phyloP scores from a whole-genome alignment of 2,888 invertebrate genomes.

The Drosophila diplacantha region DNA sequence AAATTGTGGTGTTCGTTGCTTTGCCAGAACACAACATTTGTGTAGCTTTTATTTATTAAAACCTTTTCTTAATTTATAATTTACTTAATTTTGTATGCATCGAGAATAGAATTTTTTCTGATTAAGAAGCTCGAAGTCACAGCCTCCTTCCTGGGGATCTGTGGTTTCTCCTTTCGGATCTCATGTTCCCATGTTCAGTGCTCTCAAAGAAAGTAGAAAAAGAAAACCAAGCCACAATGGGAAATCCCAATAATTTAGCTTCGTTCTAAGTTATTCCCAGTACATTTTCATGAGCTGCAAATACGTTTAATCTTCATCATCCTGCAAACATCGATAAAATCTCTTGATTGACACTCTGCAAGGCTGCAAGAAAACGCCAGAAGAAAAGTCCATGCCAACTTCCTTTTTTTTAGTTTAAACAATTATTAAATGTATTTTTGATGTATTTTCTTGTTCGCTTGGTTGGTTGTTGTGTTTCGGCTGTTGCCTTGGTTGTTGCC shows the following conservation, averaged over 20 bases:
- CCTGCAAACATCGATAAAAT: background rate
- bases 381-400: no score
- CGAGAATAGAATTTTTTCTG: background rate
- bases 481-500: constrained; percentile 10
- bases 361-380: background rate
- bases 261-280: background rate
- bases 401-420: constrained; percentile 7
- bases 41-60: background rate
- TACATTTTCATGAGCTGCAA: background rate
- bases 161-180: background rate
- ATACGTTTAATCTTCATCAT: background rate
- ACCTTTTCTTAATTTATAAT: background rate
- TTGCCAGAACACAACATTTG: background rate
- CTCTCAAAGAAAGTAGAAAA: background rate
- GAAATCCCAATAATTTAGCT: background rate
- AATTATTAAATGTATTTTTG: constrained; percentile 34
- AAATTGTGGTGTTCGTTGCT: background rate
- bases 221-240: background rate
- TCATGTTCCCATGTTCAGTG: background rate
- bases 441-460: constrained; percentile 36
- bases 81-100: background rate
- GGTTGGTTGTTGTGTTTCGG: constrained; percentile 13
- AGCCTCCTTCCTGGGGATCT: background rate
- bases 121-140: background rate
- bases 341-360: background rate